phyloP scores from a whole-genome alignment of 1,140 invertebrate species.

The Metaphire vulgaris region DNA sequence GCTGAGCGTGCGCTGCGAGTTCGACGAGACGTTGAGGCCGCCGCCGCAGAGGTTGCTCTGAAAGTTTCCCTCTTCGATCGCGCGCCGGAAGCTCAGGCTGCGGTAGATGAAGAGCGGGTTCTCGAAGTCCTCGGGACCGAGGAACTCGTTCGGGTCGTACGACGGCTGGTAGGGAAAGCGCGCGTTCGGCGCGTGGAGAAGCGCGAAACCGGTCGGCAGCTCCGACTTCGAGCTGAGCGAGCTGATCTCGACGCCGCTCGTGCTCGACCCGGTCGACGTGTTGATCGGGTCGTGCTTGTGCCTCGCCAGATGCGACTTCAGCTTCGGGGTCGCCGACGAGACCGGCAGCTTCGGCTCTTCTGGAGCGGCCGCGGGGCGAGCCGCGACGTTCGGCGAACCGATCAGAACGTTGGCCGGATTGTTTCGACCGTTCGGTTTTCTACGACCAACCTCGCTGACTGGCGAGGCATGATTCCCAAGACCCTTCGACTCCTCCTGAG shows the following conservation, averaged over 20 bases:
- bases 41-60: background rate
- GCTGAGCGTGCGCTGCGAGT: background rate
- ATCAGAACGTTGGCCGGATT: too few relatives aligned
- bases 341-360: background rate
- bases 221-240: background rate
- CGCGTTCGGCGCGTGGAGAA: background rate
- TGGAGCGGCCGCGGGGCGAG: background rate
- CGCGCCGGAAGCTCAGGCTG: background rate
- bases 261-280: background rate
- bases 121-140: constrained; percentile 1
- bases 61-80: background rate
- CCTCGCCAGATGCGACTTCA: background rate
- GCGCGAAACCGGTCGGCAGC: background rate
- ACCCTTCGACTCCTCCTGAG: too few relatives aligned
- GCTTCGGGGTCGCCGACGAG: background rate
- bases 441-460: too few relatives aligned
- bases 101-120: constrained; percentile 13
- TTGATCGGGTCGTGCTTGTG: background rate
- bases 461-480: too few relatives aligned
- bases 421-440: too few relatives aligned
- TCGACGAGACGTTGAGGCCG: background rate
- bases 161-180: background rate
- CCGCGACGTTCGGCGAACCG: background rate
- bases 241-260: background rate
- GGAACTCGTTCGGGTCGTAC: background rate